Conservation (phyloP, 1,140 invertebrate genomes). For the Spodoptera frugiperda region DNA sequence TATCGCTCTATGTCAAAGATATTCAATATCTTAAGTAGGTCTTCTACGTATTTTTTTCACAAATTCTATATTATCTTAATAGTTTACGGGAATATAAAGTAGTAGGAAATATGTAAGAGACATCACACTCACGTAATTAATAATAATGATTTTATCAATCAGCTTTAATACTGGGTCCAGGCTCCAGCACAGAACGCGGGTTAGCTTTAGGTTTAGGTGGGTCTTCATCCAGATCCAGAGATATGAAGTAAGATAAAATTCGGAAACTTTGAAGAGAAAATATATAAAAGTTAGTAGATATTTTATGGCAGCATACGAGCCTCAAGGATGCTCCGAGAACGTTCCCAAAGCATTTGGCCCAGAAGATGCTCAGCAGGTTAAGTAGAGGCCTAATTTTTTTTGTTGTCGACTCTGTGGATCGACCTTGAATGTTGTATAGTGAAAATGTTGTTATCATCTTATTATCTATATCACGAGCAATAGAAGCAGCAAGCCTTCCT, state of each 20-base stretch:
- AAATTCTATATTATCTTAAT: too few species aligned
- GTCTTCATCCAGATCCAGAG: neutral
- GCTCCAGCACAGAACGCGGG: neutral
- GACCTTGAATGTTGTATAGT: conserved; percentile 56
- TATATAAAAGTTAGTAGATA: conserved; percentile 68
- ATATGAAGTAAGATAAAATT: conserved; percentile 59
- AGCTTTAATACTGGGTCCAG: neutral
- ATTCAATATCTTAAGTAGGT: neutral
- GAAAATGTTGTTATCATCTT: conserved; percentile 26
- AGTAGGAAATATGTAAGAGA: too few species aligned
- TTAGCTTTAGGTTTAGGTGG: neutral
- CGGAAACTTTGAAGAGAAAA: conserved; percentile 63
- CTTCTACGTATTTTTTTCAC: neutral
- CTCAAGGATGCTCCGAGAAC: conserved; percentile 61
- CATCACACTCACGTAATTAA: neutral
- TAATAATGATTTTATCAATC: neutral
- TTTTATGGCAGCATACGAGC: conserved; percentile 61
- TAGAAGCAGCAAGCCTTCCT: conserved; percentile 75
- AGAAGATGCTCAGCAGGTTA: conserved; percentile 66
- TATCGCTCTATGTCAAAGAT: neutral
- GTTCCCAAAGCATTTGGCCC: conserved; percentile 62
- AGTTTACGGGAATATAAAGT: too few species aligned
- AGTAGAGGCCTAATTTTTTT: conserved; percentile 60
- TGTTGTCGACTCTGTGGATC: conserved; percentile 50
- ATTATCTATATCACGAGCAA: conserved; percentile 65